phyloP scores from a whole-genome alignment of 30 jellyfish, hydroid and myxozoan species.

The Calvadosia cruxmelitensis region DNA sequence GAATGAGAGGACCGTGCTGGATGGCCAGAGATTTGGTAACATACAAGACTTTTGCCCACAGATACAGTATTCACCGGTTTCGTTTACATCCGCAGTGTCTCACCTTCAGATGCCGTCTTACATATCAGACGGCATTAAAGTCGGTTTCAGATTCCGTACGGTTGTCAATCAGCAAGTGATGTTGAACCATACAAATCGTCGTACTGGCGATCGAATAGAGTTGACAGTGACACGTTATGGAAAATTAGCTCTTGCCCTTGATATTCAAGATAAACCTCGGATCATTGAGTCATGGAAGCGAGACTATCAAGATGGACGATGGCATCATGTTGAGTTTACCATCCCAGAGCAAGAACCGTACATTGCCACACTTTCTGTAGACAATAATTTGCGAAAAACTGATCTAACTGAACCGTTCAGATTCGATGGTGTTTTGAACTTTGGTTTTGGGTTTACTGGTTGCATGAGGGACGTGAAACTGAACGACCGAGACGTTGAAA shows the following conservation, averaged over 20 bases:
- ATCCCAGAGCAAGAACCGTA: slow-evolving; percentile 41
- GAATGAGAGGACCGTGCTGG: neutral
- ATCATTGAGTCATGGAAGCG: slow-evolving; percentile 67
- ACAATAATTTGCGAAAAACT: slow-evolving; percentile 72
- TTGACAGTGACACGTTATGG: slow-evolving; percentile 71
- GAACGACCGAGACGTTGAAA: slow-evolving; percentile 41
- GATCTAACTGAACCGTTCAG: slow-evolving; percentile 29
- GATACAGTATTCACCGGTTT: slow-evolving; percentile 58
- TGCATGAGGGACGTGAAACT: slow-evolving; percentile 87
- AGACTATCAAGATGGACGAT: slow-evolving; percentile 72
- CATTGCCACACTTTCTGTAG: slow-evolving; percentile 76
- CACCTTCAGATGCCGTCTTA: slow-evolving; percentile 55
- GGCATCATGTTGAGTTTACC: slow-evolving; percentile 82
- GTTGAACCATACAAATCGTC: slow-evolving; percentile 54
- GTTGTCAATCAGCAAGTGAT: slow-evolving; percentile 58
- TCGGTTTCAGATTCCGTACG: slow-evolving; percentile 70
- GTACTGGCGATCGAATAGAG: slow-evolving; percentile 37
- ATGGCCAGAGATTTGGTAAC: neutral
- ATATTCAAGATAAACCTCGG: slow-evolving; percentile 36
- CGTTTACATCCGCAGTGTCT: slow-evolving; percentile 80
- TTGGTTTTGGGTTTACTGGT: slow-evolving; percentile 96
- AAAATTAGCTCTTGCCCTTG: slow-evolving; percentile 49
- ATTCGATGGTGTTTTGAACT: slow-evolving; percentile 67
- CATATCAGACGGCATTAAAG: slow-evolving; percentile 22
- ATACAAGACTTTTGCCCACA: slow-evolving; percentile 34